Base-by-base conservation (phyloP, 2,797 vertebrate genomes). In the Simalia tracyae region DNA sequence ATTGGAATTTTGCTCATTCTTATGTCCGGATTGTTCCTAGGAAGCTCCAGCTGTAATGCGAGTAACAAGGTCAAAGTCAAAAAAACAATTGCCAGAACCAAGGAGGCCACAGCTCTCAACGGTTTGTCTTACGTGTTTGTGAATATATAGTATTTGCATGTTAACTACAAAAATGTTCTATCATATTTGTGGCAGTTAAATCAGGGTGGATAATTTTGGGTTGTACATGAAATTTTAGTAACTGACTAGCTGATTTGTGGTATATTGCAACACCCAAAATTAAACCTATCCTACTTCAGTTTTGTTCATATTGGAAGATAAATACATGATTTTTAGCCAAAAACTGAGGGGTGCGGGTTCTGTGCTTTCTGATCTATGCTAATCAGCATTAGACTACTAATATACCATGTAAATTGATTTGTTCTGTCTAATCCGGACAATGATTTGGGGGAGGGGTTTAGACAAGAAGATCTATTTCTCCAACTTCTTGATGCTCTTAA, bases 1-100 rank as follows among this genome's bases (percentile, higher is more conserved):
- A 22, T 88, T 89, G 5, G 17, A n/a, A 88, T 8, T 60, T 0
- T 42, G 6, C 89, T 94, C 85, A 94, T 42, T 93, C 10, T 89
- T 93, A 64, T 24, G 93, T 94, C 86, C 92, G 93, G 93, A 24
- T 10, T 94, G 12, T 92, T 95, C 92, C 66, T 94, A 98, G 98
- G 90, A 84, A 92, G 11, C 93, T 95, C 91, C 96, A 90, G 93
- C 94, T 92, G 28, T 91, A 93, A 93, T 91, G 31, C 96, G 97
- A 84, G 95, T 98, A 86, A 98, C 98, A 88, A 97, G 97, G 61
- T 98, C 97, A 24, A 97, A 96, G 92, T 89, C 96, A 76, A 98
- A 95, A 95, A 95, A 93, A 0, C 97, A 97, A 68, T 84, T 95
- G 90, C 96, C 95, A 56, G 97, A 96, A 88, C 7, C 17, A 7